A percentile compares a stretch with the other conserved stretches of the same genome.
These are phyloP conservation scores for Cinclus cinclus DNA, from an alignment of 2,113 vertebrate species.

Conservation along the genomic window DNA sequence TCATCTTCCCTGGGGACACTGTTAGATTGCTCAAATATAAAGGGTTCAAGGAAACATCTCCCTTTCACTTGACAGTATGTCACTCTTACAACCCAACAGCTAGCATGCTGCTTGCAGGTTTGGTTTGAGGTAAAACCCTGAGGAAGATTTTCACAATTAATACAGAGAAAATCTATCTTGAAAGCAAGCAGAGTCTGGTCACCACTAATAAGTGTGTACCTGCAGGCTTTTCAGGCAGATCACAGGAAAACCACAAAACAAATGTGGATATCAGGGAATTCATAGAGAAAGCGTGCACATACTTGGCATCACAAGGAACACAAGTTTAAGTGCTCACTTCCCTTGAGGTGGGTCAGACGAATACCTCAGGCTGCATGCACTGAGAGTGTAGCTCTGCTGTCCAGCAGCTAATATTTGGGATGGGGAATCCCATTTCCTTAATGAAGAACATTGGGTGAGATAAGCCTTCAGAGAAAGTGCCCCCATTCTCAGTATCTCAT, in stretches of 20 bases:
- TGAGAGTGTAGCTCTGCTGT: not conserved
- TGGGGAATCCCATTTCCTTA: not conserved
- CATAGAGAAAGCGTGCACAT: rapidly evolving
- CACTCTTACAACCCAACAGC: not conserved
- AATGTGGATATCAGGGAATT: not conserved
- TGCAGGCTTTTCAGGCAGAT: not conserved
- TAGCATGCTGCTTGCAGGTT: not conserved
- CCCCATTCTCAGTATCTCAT: not conserved
- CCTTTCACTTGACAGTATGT: not conserved
- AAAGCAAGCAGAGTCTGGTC: not conserved
- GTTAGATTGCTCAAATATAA: not conserved
- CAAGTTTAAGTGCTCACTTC: not conserved
- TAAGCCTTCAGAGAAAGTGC: not conserved
- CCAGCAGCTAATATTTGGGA: not conserved
- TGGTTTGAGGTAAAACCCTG: not conserved
- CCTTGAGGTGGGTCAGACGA: not conserved
- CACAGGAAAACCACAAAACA: not conserved
- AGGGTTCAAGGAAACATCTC: not conserved
- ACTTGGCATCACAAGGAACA: not conserved
- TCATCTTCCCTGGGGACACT: not conserved
- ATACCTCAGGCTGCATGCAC: not conserved
- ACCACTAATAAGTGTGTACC: not conserved
- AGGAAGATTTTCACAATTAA: not conserved
- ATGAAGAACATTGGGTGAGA: not conserved
- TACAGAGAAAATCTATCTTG: not conserved